Evolutionary conservation across 2,797 vertebrate species (phyloP).

Genomic region (Todus mexicanus): DNA sequence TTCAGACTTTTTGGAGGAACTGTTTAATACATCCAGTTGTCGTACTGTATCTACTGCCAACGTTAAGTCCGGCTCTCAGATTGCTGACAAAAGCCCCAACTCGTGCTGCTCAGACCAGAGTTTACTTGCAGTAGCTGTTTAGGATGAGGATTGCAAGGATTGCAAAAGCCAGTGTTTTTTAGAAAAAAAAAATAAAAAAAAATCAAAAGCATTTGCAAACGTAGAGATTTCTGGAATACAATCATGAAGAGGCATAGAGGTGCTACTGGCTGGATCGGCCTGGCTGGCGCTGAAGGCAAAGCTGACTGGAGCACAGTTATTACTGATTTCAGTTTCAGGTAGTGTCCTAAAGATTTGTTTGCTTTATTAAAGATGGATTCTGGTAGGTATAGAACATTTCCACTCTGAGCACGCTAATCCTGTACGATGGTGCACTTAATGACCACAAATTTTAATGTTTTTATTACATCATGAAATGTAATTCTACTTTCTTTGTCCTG

Average conservation of each 20-base stretch:
- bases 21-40: slow-evolving; percentile 56
- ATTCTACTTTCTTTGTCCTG: slow-evolving; percentile 62
- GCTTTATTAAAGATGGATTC: slow-evolving; percentile 72
- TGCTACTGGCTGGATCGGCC: slow-evolving; percentile 35
- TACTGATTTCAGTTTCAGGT: slow-evolving; percentile 4
- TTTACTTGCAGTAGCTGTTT: slow-evolving; percentile 64
- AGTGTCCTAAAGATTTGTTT: slow-evolving; percentile 25
- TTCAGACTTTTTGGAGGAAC: slow-evolving; percentile 53
- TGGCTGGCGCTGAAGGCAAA: not conserved
- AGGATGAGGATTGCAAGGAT: slow-evolving; percentile 56
- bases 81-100: slow-evolving; percentile 46
- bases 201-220: not conserved
- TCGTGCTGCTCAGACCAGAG: slow-evolving; percentile 74
- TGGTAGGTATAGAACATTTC: slow-evolving; percentile 82
- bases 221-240: slow-evolving; percentile 9
- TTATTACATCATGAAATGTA: slow-evolving; percentile 79
- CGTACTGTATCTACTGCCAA: slow-evolving; percentile 75
- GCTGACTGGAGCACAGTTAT: not conserved
- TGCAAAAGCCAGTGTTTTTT: slow-evolving; percentile 44
- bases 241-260: slow-evolving; percentile 36
- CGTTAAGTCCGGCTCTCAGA: slow-evolving; percentile 43
- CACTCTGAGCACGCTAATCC: slow-evolving; percentile 82
- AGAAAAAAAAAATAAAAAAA: not conserved
- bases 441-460: slow-evolving; percentile 80
- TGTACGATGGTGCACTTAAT: slow-evolving; percentile 81